These are phyloP conservation scores for Bradynema listronoti DNA, from an alignment of 1,140 invertebrate genomes.

Conservation along the genomic window DNA sequence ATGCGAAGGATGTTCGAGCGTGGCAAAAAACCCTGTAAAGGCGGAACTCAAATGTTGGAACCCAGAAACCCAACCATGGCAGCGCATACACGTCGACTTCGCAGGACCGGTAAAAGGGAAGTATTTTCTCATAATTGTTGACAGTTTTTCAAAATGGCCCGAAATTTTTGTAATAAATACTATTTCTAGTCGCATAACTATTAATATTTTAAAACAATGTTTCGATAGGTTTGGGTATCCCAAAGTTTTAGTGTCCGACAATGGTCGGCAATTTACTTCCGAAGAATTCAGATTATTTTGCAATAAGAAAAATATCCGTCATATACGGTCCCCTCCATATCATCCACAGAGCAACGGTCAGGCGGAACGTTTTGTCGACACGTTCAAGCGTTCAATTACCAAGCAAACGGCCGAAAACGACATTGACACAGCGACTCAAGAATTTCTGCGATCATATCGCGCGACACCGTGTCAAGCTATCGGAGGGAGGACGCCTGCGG, in stretches of 20 bases:
- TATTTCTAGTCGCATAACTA: too few species aligned
- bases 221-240: too few species aligned
- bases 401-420: background rate
- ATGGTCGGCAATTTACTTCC: constrained; percentile 55
- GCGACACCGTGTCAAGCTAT: background rate
- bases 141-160: too few species aligned
- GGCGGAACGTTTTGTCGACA: constrained; percentile 55
- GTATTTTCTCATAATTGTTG: too few species aligned
- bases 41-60: too few species aligned
- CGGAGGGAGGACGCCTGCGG: background rate
- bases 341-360: constrained; percentile 52
- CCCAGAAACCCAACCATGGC: too few species aligned
- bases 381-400: constrained; percentile 29
- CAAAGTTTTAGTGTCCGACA: constrained; percentile 52
- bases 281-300: constrained; percentile 52
- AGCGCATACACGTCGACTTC: too few species aligned
- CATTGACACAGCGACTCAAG: background rate
- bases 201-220: too few species aligned
- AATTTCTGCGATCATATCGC: background rate
- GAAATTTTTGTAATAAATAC: too few species aligned
- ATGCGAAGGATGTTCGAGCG: too few species aligned
- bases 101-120: too few species aligned
- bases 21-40: too few species aligned
- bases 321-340: constrained; percentile 41
- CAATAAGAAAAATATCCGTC: constrained; percentile 25